Percentiles rank a stretch among this genome's conserved stretches.
These are phyloP conservation scores for Mirounga angustirostris DNA, from an alignment of 2,113 vertebrate species.

Conservation along the genomic window DNA sequence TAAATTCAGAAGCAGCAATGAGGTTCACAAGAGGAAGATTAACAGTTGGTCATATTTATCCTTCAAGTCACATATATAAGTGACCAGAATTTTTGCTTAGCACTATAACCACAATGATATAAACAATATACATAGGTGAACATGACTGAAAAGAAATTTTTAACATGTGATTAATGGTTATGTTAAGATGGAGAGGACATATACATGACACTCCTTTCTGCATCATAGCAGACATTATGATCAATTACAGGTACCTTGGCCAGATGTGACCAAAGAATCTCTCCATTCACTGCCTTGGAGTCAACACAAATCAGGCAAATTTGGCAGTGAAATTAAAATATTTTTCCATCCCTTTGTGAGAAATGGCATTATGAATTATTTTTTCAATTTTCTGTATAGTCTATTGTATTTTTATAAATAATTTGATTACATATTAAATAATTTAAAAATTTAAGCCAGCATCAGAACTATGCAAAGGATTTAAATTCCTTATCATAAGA, in stretches of 20 bases:
- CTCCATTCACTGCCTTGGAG: not conserved
- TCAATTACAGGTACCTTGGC: not conserved
- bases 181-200: not conserved
- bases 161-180: not conserved
- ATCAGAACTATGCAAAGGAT: not conserved
- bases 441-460: not conserved
- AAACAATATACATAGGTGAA: not conserved
- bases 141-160: not conserved
- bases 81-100: not conserved
- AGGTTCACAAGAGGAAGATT: not conserved
- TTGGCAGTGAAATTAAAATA: constrained; percentile 9
- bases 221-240: not conserved
- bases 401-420: constrained; percentile 1
- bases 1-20: not conserved
- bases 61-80: not conserved
- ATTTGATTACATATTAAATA: not conserved
- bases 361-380: not conserved
- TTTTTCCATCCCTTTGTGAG: constrained; percentile 31
- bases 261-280: not conserved
- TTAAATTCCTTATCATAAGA: not conserved
- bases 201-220: not conserved
- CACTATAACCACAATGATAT: not conserved
- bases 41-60: not conserved
- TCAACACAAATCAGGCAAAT: not conserved
- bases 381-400: not conserved